phyloP scores from a whole-genome alignment of 2,797 vertebrate species.

The Benthosema pterotum region DNA sequence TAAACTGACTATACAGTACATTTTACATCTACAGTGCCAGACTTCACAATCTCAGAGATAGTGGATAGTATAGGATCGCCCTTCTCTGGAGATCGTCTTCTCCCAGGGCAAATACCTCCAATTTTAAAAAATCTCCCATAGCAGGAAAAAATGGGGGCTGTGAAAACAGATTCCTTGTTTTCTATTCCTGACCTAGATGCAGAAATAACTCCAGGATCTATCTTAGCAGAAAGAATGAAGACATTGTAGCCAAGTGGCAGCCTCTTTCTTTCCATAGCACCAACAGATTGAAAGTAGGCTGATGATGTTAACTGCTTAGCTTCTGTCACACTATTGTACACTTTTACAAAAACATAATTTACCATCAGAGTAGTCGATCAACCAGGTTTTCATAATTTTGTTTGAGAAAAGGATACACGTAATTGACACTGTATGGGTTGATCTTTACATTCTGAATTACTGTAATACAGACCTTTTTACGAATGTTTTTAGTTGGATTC shows the following conservation, averaged over 20 bases:
- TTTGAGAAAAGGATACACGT: too few relatives aligned
- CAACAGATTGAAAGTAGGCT: conserved; percentile 39
- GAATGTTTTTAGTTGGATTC: too few relatives aligned
- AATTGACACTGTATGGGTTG: too few relatives aligned
- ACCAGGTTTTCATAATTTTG: too few relatives aligned
- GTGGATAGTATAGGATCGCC: conserved; percentile 28
- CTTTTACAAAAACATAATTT: neutral
- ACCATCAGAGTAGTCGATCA: too few relatives aligned
- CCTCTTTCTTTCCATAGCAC: conserved; percentile 35
- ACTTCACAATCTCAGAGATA: conserved; percentile 17
- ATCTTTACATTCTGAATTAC: too few relatives aligned
- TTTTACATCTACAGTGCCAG: conserved; percentile 13
- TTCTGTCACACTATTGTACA: conserved; percentile 29
- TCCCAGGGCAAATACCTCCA: conserved; percentile 49
- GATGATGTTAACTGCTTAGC: conserved; percentile 34
- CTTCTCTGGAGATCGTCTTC: conserved; percentile 42
- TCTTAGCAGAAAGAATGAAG: conserved; percentile 46
- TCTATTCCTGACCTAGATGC: conserved; percentile 74
- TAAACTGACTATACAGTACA: too few relatives aligned
- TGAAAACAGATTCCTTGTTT: conserved; percentile 65
- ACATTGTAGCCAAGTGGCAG: conserved; percentile 39
- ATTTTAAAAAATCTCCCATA: conserved; percentile 52
- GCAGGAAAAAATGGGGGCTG: conserved; percentile 54
- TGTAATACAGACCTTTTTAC: too few relatives aligned
- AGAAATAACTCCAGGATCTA: conserved; percentile 61